phyloP scores from a whole-genome alignment of 2,888 invertebrate species.

The Epistrophe grossulariae region DNA sequence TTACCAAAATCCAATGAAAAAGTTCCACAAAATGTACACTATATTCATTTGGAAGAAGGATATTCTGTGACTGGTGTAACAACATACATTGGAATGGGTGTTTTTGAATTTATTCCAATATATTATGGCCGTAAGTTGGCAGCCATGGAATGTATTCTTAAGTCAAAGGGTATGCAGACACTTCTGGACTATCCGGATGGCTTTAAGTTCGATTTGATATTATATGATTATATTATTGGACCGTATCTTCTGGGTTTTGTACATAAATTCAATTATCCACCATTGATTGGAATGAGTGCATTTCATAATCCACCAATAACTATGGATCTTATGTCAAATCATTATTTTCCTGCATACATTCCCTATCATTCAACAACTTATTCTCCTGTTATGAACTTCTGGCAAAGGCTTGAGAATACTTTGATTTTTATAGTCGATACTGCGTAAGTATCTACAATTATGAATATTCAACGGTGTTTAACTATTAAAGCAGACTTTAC shows the following conservation, averaged over 20 bases:
- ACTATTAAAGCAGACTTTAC: too few relatives aligned
- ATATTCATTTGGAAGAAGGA: conserved; percentile 78
- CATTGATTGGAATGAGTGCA: conserved; percentile 79
- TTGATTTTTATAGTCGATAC: conserved; percentile 76
- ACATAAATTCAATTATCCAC: conserved; percentile 80
- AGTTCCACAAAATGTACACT: conserved; percentile 77
- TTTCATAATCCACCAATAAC: conserved; percentile 77
- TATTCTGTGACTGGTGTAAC: conserved; percentile 67
- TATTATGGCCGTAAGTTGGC: conserved; percentile 71
- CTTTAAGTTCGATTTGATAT: conserved; percentile 80
- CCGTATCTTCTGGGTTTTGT: conserved; percentile 80
- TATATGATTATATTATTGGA: conserved; percentile 80
- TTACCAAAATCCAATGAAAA: conserved; percentile 68
- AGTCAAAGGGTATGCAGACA: conserved; percentile 77
- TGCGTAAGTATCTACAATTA: conserved; percentile 67
- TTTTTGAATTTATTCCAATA: conserved; percentile 55
- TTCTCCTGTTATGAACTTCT: conserved; percentile 77
- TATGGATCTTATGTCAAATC: conserved; percentile 77
- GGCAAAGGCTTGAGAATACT: conserved; percentile 77
- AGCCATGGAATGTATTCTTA: conserved; percentile 40
- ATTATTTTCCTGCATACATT: conserved; percentile 78
- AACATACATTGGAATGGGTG: conserved; percentile 39
- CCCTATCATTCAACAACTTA: conserved; percentile 77
- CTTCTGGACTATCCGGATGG: conserved; percentile 79
- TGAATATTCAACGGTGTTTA: too few relatives aligned